These are phyloP conservation scores for Myripristis jacobus DNA, from an alignment of 2,797 vertebrate genomes.

Conservation along the genomic window DNA sequence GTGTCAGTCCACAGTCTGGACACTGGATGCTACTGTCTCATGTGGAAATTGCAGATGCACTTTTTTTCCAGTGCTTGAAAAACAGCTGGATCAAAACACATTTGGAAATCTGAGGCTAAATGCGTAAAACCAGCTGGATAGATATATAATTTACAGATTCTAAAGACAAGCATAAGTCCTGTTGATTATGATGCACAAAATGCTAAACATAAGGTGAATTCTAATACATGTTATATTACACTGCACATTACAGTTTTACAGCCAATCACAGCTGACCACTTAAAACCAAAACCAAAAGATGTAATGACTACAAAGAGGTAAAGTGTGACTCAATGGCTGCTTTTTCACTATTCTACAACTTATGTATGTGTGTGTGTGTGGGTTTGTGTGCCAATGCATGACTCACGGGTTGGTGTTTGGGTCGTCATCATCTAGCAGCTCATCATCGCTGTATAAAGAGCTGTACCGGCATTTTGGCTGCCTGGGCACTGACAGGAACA, in stretches of 20 bases:
- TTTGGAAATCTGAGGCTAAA: no score
- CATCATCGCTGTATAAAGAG: constrained; percentile 84
- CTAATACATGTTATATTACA: no score
- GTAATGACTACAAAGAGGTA: background rate
- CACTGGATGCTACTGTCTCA: no score
- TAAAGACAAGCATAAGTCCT: no score
- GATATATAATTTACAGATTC: no score
- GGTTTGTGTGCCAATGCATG: constrained; percentile 9
- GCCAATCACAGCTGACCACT: no score
- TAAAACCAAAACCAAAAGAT: background rate
- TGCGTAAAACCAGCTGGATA: no score
- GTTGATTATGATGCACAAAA: no score
- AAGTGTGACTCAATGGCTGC: constrained; percentile 1
- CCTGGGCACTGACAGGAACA: constrained; percentile 68
- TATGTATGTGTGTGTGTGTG: background rate
- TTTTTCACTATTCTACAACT: background rate
- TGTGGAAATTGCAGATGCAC: no score
- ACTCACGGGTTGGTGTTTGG: constrained; percentile 66
- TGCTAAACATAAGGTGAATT: constrained; percentile 1
- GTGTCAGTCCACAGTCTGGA: no score
- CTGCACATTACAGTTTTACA: background rate
- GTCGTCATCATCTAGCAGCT: constrained; percentile 76
- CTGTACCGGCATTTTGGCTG: constrained; percentile 34
- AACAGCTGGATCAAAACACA: no score
- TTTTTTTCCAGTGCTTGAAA: no score